These are phyloP conservation scores for Papilio xuthus DNA, from an alignment of 1,140 invertebrate species.

Conservation along the genomic window DNA sequence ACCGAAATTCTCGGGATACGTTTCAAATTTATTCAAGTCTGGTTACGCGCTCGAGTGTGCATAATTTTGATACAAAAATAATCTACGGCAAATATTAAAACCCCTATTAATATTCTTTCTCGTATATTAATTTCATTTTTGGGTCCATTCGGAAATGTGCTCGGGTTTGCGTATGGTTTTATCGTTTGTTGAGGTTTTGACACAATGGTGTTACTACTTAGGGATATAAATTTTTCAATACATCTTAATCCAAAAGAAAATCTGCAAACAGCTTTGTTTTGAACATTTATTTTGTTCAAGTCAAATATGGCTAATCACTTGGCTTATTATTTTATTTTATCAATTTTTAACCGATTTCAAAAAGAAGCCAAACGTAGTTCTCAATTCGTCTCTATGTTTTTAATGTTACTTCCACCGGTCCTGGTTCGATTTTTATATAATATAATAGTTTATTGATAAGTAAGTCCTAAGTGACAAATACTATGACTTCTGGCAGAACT, in stretches of 20 bases:
- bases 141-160: conserved; percentile 36
- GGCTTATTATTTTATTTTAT: too few relatives aligned
- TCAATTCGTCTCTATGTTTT: too few relatives aligned
- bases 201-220: conserved; percentile 28
- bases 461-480: too few relatives aligned
- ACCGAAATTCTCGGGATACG: conserved; percentile 67
- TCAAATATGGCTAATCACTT: too few relatives aligned
- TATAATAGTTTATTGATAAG: too few relatives aligned
- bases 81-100: conserved; percentile 69
- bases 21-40: conserved; percentile 78
- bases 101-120: conserved; percentile 62
- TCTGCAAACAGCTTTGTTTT: too few relatives aligned
- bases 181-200: conserved; percentile 36
- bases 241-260: background rate
- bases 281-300: too few relatives aligned
- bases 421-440: too few relatives aligned
- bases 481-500: too few relatives aligned
- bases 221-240: background rate
- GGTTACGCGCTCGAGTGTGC: conserved; percentile 71
- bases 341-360: too few relatives aligned
- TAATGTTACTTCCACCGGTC: too few relatives aligned
- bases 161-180: conserved; percentile 31
- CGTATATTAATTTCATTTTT: conserved; percentile 47
- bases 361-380: too few relatives aligned
- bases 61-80: conserved; percentile 80